Percentiles rank a stretch among this genome's conserved stretches.
Evolutionary conservation across 2,888 invertebrate genomes (phyloP).

Genomic region (Boloria euphrosyne): DNA sequence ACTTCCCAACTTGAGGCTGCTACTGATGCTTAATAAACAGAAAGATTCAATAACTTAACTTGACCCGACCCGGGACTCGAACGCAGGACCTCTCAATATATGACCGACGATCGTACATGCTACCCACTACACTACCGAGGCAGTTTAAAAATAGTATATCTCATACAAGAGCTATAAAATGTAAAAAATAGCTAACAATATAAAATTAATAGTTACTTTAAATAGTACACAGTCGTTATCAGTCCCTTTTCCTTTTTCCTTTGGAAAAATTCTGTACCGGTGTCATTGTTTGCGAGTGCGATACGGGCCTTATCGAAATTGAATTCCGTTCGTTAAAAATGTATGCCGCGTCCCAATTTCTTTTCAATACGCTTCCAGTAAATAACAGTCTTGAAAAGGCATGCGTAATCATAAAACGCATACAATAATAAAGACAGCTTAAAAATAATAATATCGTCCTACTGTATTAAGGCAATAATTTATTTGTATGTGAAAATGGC

Average conservation of each 20-base stretch:
- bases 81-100: too few species aligned
- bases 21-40: too few species aligned
- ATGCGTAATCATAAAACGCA: conserved; percentile 18
- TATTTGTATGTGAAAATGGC: too few species aligned
- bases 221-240: conserved; percentile 20
- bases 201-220: background rate
- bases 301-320: conserved; percentile 39
- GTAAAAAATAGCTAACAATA: background rate
- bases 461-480: too few species aligned
- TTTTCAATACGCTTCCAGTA: conserved; percentile 34
- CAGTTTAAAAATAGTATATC: too few species aligned
- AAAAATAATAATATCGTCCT: background rate
- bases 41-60: too few species aligned
- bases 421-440: conserved; percentile 4
- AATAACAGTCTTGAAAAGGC: conserved; percentile 30
- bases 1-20: too few species aligned
- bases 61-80: too few species aligned
- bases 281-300: conserved; percentile 36
- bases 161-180: background rate
- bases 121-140: too few species aligned
- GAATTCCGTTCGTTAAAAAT: conserved; percentile 36
- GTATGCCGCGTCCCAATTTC: conserved; percentile 33
- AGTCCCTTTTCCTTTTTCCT: conserved; percentile 4
- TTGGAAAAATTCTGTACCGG: conserved; percentile 23
- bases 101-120: too few species aligned